Evolutionary conservation across 2,888 invertebrate species (phyloP), one percentile per base, ranked within the genome.

Genomic region (Athalia cordata): DNA sequence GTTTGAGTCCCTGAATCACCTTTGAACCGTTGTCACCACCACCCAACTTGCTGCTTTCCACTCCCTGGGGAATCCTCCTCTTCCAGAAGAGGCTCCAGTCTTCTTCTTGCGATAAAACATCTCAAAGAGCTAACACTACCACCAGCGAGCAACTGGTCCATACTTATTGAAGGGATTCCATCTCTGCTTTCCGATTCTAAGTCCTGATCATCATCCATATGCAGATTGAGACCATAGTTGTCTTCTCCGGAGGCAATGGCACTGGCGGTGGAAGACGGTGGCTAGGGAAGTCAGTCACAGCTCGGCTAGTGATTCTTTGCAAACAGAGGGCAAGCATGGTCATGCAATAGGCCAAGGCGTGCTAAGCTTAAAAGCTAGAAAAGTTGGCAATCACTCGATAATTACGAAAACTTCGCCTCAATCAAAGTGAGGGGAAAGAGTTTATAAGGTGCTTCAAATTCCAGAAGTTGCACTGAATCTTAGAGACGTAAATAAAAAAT

Each of bases 41-140:
- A 89, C 82, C 90, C 89, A 43, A 88, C 88, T 78, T 89, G 88
- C 45, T 86, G 85, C 79, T 89, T 89, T 11, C 87, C 87, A 72
- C 86, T 86, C 4, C 86, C 86, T 5, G 90, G 86, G 43, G 95
- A 95, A 80, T 93, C 93, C 83, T 96, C 96, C 90, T 96, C 96
- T 90, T 96, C 96, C 82, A 95, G 93, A 5, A 96, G 92, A 72
- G 96, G 96, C 88, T 96, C 96, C 86, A 96, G 91, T 83, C 96
- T 93, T 90, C 95, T 92, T 89, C 95, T 93, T 88, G 92, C 92
- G 85, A 92, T 91, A 82, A 89, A 90, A 81, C 85, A 86, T 13
- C 87, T 83, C 75, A 88, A 78, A 49, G 88, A 90, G 83, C 87
- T 85, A 77, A 86, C 81, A 77, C 87, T 86, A 13, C 84, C 86